Base-by-base conservation (phyloP, 53 echinoderm and acorn worm genomes). In the Hippasteria phrygiana region DNA sequence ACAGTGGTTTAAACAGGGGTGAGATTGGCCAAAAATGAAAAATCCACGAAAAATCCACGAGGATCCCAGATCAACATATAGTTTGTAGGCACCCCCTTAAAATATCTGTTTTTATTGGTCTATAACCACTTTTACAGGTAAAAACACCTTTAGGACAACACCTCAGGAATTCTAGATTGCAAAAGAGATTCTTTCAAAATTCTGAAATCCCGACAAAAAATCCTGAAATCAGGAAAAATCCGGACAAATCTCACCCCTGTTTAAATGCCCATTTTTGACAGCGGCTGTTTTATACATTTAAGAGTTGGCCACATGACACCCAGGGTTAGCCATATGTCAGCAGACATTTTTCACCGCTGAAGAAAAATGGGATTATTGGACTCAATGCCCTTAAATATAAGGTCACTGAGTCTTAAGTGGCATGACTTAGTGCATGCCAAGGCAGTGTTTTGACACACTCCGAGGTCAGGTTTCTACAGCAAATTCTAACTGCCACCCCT, bases 401-500 rank as follows among this genome's bases (percentile, higher is more conserved):
- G 82, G 82, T 82, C 82, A 82, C 28, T 46, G 46, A 82, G 66
- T 31, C 82, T 45, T 42, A 82, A 78, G 78, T 82, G 31, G 64
- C 66, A 46, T 82, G 64, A 82, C 82, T 78, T 39, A 63, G 14
- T 14, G 27, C 42, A 40, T 65, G 31, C 64, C 82, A 82, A 46
- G 38, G 33, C 45, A 8, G 36, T 78, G 78, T 46, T 78, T 64
- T 24, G 66, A 42, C 66, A 17, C 66, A 45, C 13, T 39, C 6
- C 28, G 47, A 41, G 82, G 82, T 82, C 82, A 82, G 65, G 31
- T 43, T 33, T 28, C 13, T 5, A 27, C 43, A 26, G 80, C 34
- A 65, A 82, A 65, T 65, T 55, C 33, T 18, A 5, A 1, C 3
- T 22, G 27, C 13, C 27, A 22, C 17, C 37, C 66, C 43, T 7